These are phyloP conservation scores for Bemisia tabaci DNA, from an alignment of 1,140 invertebrate genomes.

Conservation along the genomic window DNA sequence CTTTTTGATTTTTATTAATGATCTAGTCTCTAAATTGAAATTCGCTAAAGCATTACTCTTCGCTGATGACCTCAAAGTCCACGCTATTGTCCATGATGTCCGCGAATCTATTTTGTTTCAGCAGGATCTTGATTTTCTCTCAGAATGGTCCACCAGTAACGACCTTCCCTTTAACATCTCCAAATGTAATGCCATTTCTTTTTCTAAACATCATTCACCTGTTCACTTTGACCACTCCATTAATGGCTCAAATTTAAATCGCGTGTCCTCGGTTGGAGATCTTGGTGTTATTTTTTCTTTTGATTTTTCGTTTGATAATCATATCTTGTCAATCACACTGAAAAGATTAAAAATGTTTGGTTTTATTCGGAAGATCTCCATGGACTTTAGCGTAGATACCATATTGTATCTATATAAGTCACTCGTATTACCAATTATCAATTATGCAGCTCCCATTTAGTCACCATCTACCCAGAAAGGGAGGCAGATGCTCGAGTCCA, in stretches of 20 bases:
- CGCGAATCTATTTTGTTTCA: constrained; percentile 12
- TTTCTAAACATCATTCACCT: constrained; percentile 7
- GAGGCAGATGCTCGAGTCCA: too few species aligned
- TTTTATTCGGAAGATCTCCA: too few species aligned
- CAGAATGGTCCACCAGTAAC: constrained; percentile 1
- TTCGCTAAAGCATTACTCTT: constrained; percentile 20
- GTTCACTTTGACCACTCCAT: background rate
- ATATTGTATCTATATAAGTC: too few species aligned
- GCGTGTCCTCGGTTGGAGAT: background rate
- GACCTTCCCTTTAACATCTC: constrained; percentile 2
- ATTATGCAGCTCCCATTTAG: too few species aligned
- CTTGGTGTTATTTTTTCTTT: background rate
- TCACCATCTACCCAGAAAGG: too few species aligned
- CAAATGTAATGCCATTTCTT: constrained; percentile 7
- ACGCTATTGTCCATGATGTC: background rate
- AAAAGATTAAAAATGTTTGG: too few species aligned
- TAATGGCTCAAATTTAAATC: background rate
- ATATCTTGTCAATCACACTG: too few species aligned
- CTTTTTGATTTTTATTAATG: constrained; percentile 26
- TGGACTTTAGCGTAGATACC: too few species aligned
- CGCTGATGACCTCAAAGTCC: constrained; percentile 17
- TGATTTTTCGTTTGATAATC: background rate
- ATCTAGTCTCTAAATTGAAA: constrained; percentile 20
- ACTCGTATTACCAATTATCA: too few species aligned
- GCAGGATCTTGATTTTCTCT: constrained; percentile 10